These are phyloP conservation scores for Eulemur albifrons DNA, from an alignment of 2,797 vertebrate genomes.

Conservation along the genomic window DNA sequence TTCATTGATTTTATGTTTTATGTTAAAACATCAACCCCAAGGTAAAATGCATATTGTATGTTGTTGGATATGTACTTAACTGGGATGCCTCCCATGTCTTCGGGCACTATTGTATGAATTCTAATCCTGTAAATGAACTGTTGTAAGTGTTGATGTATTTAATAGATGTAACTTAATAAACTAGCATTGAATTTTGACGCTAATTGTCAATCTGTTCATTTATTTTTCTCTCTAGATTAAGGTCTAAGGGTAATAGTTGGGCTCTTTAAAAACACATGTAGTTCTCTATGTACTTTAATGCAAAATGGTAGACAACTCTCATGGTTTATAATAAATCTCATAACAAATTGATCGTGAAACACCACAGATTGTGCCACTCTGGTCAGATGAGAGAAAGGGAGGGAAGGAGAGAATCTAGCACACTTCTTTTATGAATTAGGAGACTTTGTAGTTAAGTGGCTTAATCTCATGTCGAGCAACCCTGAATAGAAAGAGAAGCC, in stretches of 20 bases:
- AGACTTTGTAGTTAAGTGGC: background rate
- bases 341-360: background rate
- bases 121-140: conserved; percentile 50
- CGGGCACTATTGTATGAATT: conserved; percentile 4
- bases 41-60: conserved; percentile 81
- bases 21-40: conserved; percentile 81
- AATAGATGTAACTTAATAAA: conserved; percentile 69
- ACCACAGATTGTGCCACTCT: background rate
- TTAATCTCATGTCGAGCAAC: background rate
- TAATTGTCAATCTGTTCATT: background rate
- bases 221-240: conserved; percentile 32
- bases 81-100: conserved; percentile 58
- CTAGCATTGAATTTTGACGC: background rate
- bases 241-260: background rate
- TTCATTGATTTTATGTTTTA: conserved; percentile 80
- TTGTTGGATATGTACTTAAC: conserved; percentile 72
- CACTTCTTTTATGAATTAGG: background rate
- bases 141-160: conserved; percentile 46
- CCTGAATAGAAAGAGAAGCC: background rate
- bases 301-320: conserved; percentile 2
- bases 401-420: background rate
- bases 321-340: background rate
- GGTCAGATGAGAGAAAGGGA: background rate
- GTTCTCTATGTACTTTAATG: background rate
- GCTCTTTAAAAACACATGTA: background rate